phyloP scores from a whole-genome alignment of 2,113 vertebrate genomes.

The Zosterops hypoxanthus region DNA sequence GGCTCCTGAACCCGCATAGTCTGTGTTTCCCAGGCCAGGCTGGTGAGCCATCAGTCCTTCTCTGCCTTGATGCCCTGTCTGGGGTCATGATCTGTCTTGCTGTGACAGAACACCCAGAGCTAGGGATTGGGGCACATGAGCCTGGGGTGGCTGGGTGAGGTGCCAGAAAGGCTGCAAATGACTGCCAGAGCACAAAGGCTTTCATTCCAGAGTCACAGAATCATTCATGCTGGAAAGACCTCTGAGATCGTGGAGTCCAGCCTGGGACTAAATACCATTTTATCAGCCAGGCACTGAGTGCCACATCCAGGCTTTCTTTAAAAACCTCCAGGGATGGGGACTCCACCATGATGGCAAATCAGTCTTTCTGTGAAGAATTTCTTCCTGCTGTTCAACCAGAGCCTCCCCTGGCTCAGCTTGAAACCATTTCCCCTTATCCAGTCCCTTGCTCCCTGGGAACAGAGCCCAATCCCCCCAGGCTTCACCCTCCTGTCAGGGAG shows the following conservation, averaged over 20 bases:
- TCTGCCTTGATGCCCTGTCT: not conserved
- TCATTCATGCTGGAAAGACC: not conserved
- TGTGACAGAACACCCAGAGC: not conserved
- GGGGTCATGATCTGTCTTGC: not conserved
- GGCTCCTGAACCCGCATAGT: rapidly evolving
- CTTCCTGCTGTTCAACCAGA: not conserved
- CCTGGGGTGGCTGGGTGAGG: not conserved
- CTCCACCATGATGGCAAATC: not conserved
- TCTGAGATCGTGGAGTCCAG: not conserved
- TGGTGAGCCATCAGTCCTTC: rapidly evolving
- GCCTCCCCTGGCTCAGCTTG: not conserved
- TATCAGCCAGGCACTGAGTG: not conserved
- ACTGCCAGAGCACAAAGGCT: not conserved
- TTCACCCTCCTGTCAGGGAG: not conserved
- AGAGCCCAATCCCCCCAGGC: not conserved
- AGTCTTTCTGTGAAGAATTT: not conserved
- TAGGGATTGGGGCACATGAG: not conserved
- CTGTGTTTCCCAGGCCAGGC: not conserved
- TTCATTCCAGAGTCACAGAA: not conserved
- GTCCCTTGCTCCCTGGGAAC: not conserved
- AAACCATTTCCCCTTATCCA: too few relatives aligned
- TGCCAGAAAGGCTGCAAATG: not conserved
- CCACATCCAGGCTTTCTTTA: not conserved
- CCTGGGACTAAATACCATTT: too few relatives aligned
- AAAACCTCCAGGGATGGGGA: not conserved